Evolutionary conservation across 2,113 vertebrate species (phyloP), one percentile per base, ranked within the genome.

Genomic region (Peromyscus californicus): DNA sequence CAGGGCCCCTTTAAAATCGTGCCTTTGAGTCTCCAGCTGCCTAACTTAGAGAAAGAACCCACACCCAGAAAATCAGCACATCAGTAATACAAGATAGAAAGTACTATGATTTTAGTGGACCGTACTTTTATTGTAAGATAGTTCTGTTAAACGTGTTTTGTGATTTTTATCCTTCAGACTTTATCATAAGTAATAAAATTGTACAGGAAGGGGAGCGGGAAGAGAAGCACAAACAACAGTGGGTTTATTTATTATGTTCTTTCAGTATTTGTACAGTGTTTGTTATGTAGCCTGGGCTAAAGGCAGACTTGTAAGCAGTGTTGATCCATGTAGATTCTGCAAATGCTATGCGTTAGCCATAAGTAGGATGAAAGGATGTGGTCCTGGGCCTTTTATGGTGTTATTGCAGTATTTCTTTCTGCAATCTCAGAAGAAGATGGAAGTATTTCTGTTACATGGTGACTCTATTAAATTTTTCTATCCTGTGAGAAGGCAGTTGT

Each of bases 381-480:
- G 29, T 63, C 75, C 42, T 80, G n/a, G 45, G 33, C 22, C 76
- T 82, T 51, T 86, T n/a, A 15, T 15, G 16, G 4, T 48, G 51
- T 76, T 42, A 33, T 86, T 45, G 26, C 48, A 89, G 11, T 45
- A 63, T 91, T 93, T 94, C 31, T 33, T 65, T 65, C 21, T n/a
- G 54, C 51, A 89, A 39, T 39, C 48, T 82, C 31, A 59, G 21
- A 63, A 91, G 63, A 74, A 74, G 54, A 94, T 48, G 22, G 15
- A 86, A 76, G 29, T 75, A n/a, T 59, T 95, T 91, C 59, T 61
- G 10, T 89, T 96, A 51, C 1, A 31, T 61, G 89, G 16, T 90
- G 36, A 39, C n/a, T 74, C 69, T 84, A 29, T 63, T 26, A 45
- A 45, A 33, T 91, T 95, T 97, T 95, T 95, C 75, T 59, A 17